Percentiles rank a stretch among this genome's conserved stretches.
Conservation (phyloP, 2,113 vertebrate species). For the Engraulis encrasicolus region DNA sequence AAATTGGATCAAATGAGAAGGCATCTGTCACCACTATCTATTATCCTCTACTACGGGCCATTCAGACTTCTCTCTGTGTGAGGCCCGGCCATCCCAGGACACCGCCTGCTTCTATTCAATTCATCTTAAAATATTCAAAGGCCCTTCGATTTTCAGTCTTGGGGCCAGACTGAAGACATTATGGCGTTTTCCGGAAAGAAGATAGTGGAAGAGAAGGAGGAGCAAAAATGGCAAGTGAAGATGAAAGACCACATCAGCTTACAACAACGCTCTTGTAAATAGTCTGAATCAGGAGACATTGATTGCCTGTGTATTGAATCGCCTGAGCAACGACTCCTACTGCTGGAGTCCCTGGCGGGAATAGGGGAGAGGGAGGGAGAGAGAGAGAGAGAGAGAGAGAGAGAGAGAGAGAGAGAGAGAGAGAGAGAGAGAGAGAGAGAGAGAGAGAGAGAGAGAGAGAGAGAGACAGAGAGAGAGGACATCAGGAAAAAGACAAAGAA, state of each 20-base stretch:
- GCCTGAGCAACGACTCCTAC: neutral
- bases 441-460: constrained; percentile 22
- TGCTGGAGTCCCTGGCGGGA: too few species aligned
- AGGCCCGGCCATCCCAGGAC: neutral
- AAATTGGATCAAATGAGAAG: neutral
- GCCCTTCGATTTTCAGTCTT: neutral
- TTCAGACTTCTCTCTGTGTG: neutral
- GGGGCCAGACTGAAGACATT: neutral
- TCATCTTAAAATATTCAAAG: constrained; percentile 8
- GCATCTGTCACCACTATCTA: too few species aligned
- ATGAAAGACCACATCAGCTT: too few species aligned
- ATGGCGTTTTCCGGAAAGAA: neutral
- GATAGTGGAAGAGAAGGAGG: too few species aligned
- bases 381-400: too few species aligned
- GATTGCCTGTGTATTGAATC: too few species aligned
- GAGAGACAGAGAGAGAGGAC: too few species aligned
- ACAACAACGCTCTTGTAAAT: neutral
- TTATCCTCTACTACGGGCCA: neutral
- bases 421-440: too few species aligned
- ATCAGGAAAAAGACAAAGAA: too few species aligned
- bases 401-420: too few species aligned
- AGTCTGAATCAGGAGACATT: constrained; percentile 14
- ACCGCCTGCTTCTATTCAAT: neutral
- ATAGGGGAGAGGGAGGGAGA: too few species aligned
- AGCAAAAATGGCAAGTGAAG: neutral